These are phyloP conservation scores for Zhuqinia jingwanae DNA, from an alignment of 2,888 invertebrate genomes.

Conservation along the genomic window DNA sequence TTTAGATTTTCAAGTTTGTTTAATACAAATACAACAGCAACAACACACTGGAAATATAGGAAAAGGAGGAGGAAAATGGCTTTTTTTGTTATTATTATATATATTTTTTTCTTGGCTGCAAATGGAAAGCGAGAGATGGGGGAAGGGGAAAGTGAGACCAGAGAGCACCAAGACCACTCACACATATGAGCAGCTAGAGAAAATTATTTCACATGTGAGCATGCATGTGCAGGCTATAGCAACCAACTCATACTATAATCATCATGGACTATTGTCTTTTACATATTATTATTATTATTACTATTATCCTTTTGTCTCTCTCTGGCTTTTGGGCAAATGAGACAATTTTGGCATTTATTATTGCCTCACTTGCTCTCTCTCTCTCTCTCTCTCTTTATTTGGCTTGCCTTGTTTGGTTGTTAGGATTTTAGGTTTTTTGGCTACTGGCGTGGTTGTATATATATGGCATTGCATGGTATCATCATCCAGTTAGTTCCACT, in stretches of 20 bases:
- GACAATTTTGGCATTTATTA: constrained; percentile 64
- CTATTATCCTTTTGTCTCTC: constrained; percentile 50
- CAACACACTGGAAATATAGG: too few relatives aligned
- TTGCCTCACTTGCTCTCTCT: constrained; percentile 68
- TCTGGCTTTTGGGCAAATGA: constrained; percentile 56
- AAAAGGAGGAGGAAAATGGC: too few relatives aligned
- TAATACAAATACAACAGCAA: too few relatives aligned
- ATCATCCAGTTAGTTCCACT: constrained; percentile 58
- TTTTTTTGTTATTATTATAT: too few relatives aligned
- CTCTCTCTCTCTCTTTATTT: constrained; percentile 31
- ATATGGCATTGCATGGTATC: constrained; percentile 15
- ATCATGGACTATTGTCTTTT: background rate
- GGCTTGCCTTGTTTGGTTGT: background rate
- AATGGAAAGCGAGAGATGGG: background rate
- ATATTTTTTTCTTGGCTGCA: too few relatives aligned
- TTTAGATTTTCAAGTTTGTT: background rate
- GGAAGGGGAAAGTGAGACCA: background rate
- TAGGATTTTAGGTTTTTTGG: constrained; percentile 48
- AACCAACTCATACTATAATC: background rate
- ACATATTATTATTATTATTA: constrained; percentile 20
- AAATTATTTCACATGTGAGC: constrained; percentile 48
- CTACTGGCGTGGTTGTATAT: too few relatives aligned
- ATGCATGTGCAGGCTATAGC: background rate
- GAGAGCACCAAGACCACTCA: too few relatives aligned
- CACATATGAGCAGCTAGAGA: background rate